Conservation (phyloP, 2,888 invertebrate genomes). For the Slavum lentiscoides region DNA sequence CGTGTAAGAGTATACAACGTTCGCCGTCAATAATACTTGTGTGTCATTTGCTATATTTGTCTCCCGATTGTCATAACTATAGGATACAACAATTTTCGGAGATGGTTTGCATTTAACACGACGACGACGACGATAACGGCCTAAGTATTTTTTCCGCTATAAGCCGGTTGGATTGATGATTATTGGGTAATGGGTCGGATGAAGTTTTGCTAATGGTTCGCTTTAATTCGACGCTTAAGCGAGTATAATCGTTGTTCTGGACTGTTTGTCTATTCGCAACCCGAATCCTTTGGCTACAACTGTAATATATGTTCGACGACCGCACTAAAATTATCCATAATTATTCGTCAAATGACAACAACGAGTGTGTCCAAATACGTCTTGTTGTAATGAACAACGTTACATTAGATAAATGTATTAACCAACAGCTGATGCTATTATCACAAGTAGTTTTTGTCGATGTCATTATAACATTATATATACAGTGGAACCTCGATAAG, state of each 20-base stretch:
- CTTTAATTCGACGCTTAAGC: conserved; percentile 17
- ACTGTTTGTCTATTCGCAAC: conserved; percentile 2
- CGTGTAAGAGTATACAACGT: too few relatives aligned
- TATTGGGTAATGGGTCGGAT: background rate
- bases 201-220: conserved; percentile 10
- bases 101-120: background rate
- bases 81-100: background rate
- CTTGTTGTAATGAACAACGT: too few relatives aligned
- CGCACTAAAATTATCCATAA: background rate
- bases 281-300: background rate
- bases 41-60: background rate
- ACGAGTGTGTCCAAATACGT: too few relatives aligned
- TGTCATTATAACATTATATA: too few relatives aligned
- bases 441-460: too few relatives aligned
- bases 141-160: conserved; percentile 7
- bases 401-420: too few relatives aligned
- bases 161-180: background rate
- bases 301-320: background rate
- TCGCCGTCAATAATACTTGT: too few relatives aligned
- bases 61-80: background rate
- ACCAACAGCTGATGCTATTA: too few relatives aligned
- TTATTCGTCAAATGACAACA: background rate
- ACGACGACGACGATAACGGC: background rate
- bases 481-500: too few relatives aligned
- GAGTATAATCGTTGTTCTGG: background rate